Base-by-base conservation (phyloP, 2,888 invertebrate genomes). In the Netelia inedita region DNA sequence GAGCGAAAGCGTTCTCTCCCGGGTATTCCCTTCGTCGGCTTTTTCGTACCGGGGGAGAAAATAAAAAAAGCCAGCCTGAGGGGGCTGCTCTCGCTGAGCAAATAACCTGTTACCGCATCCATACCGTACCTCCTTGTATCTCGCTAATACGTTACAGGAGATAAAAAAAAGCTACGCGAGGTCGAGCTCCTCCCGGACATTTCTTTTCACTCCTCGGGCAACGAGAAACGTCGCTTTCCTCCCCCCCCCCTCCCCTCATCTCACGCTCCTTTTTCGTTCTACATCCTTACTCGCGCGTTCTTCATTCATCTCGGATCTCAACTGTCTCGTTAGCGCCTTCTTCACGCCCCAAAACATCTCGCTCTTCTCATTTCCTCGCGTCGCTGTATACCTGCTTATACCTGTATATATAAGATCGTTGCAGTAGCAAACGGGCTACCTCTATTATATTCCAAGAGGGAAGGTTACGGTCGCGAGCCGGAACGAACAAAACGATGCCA, bases 241-340 rank as follows among this genome's bases (percentile, higher is more conserved):
- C 43, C 2, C 41, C 19, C n/a, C n/a, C n/a, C n/a, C n/a, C n/a
- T n/a, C n/a, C n/a, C n/a, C n/a, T n/a, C n/a, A n/a, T n/a, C n/a
- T n/a, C n/a, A n/a, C 57, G 16, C 57, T 14, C 72, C 66, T 63
- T 23, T 35, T 63, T 61, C 41, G 63, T 43, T 35, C 46, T 50
- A 43, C 57, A 28, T 53, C 23, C 23, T 35, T 35, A 35, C 35
- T 35, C 35, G 35, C 35, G 35, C 35, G 5, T 35, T 6, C 10
- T 79, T 72, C 81, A 46, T 81, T 68, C 73, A 55, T 68, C 72
- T 72, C 72, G 68, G 57, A 23, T 82, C 35, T 35, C 78, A 74
- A 69, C 74, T 53, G 79, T 83, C 82, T 85, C 83, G 79, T 85
- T 83, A 83, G 75, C 61, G 73, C 28, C 57, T 83, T 66, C 74